Evolutionary conservation across 30 jellyfish, hydroid and myxozoan species (phyloP).

Genomic region (Cassiopea andromeda): DNA sequence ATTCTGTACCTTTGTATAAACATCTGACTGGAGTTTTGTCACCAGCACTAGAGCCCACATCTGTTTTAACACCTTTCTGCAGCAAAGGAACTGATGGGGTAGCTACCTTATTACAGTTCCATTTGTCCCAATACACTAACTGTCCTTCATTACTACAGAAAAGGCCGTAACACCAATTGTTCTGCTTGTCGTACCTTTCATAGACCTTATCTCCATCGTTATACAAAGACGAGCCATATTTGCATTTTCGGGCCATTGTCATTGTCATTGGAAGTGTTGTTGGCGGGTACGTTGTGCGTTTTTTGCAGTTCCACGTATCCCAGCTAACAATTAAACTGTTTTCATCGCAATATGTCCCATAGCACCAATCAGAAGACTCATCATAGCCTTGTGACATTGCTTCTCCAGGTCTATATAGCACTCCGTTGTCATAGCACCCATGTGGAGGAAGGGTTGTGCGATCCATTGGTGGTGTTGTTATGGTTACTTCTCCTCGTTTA

Average conservation of each 20-base stretch:
- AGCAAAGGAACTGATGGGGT: not conserved
- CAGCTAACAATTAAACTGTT: conserved; percentile 9
- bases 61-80: not conserved
- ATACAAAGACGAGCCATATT: conserved; percentile 1
- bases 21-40: not conserved
- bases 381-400: conserved; percentile 37
- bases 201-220: conserved; percentile 3
- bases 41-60: not conserved
- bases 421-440: conserved; percentile 38
- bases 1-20: conserved; percentile 16
- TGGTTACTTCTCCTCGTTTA: not conserved
- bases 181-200: conserved; percentile 1
- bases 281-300: conserved; percentile 2
- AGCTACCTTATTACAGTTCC: conserved; percentile 21
- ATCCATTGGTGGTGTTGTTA: not conserved
- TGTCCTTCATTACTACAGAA: conserved; percentile 13
- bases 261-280: conserved; percentile 6
- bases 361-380: conserved; percentile 44
- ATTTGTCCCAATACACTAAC: conserved; percentile 40
- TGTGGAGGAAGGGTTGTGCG: not conserved
- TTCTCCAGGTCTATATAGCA: conserved; percentile 17
- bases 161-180: conserved; percentile 60
- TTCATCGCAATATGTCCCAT: conserved; percentile 33
- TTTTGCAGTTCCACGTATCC: conserved; percentile 46
- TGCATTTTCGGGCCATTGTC: not conserved